Conservation (phyloP, 2,888 invertebrate genomes). For the Pachydiplax longipennis region DNA sequence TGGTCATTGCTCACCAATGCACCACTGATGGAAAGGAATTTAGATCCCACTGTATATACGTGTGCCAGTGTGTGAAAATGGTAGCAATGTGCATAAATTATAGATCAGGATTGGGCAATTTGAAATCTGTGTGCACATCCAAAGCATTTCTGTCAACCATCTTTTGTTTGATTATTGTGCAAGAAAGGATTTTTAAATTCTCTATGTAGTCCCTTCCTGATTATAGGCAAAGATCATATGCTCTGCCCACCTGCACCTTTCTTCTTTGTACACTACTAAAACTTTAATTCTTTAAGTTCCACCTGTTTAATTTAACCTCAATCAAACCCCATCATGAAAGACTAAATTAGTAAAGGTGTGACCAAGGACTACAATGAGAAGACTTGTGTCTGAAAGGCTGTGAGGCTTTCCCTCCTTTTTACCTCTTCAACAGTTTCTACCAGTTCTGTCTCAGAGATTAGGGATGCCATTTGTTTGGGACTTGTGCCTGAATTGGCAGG, state of each 20-base stretch:
- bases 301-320: neutral
- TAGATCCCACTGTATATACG: conserved; percentile 31
- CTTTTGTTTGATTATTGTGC: neutral
- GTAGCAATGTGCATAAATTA: neutral
- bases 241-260: neutral
- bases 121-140: conserved; percentile 20
- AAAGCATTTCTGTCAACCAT: conserved; percentile 17
- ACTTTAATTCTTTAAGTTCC: neutral
- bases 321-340: neutral
- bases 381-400: conserved; percentile 42
- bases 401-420: conserved; percentile 40
- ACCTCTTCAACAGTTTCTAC: conserved; percentile 20
- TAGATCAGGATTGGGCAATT: conserved; percentile 11
- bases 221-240: neutral
- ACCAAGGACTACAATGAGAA: conserved; percentile 35
- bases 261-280: neutral
- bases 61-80: conserved; percentile 34
- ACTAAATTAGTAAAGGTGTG: conserved; percentile 21
- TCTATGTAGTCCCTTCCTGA: neutral
- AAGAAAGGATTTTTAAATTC: neutral
- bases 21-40: conserved; percentile 31
- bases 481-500: neutral
- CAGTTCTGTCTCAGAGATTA: neutral
- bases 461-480: neutral
- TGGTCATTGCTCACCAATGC: conserved; percentile 28